Percentiles rank a stretch among this genome's conserved stretches.
Conservation (phyloP, 2,797 vertebrate species). For the Acanthornis magna region DNA sequence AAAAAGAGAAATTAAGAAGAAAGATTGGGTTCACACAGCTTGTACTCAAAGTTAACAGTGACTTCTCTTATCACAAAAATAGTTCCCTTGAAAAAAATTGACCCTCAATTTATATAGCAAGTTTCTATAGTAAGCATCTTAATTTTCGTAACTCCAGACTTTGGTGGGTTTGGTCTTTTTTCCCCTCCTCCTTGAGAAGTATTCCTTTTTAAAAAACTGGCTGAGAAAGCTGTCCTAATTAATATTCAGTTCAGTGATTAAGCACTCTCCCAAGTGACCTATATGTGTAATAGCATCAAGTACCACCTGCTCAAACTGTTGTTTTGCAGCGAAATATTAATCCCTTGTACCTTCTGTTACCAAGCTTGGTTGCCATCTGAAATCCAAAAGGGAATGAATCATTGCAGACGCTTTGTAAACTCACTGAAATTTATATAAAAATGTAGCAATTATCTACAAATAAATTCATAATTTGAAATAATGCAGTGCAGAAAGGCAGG, state of each 20-base stretch:
- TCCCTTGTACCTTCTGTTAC: slow-evolving; percentile 43
- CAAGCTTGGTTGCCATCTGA: slow-evolving; percentile 45
- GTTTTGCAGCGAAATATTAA: slow-evolving; percentile 52
- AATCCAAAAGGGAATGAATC: slow-evolving; percentile 23
- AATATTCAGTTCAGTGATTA: slow-evolving; percentile 64
- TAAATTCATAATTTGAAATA: not conserved
- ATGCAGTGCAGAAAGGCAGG: not conserved
- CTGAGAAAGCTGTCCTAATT: slow-evolving; percentile 44
- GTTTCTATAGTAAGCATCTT: not conserved
- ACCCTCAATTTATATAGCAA: not conserved
- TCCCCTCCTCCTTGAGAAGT: not conserved
- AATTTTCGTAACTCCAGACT: not conserved
- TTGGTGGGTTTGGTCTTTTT: not conserved
- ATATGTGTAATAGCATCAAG: slow-evolving; percentile 55
- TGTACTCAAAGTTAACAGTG: not conserved
- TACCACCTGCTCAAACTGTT: slow-evolving; percentile 59
- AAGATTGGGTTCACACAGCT: not conserved
- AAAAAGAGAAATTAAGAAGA: not conserved
- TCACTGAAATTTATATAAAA: not conserved
- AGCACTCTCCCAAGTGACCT: slow-evolving; percentile 58
- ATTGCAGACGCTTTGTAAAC: slow-evolving; percentile 37
- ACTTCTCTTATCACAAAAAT: not conserved
- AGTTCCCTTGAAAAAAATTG: accelerated
- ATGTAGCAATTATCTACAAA: not conserved
- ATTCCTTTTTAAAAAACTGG: not conserved